Percentiles rank a stretch among this genome's conserved stretches.
phyloP scores from a whole-genome alignment of 2,797 vertebrate genomes.

The Pseudochirops cupreus region DNA sequence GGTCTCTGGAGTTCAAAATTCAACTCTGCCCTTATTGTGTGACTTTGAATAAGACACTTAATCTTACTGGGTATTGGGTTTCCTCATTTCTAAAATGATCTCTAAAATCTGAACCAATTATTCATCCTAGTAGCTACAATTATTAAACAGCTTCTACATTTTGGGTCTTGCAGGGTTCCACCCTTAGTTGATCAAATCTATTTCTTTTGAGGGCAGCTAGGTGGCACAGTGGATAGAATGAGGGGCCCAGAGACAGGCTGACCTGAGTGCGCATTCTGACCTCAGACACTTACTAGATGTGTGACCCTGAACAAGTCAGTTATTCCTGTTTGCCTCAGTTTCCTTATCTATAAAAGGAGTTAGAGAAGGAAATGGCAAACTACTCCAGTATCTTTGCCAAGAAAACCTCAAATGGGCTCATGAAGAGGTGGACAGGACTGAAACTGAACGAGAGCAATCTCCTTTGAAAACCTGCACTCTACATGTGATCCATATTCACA shows the following conservation, averaged over 20 bases:
- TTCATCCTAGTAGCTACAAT: background rate
- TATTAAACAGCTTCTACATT: background rate
- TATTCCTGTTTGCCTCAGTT: background rate
- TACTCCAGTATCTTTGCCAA: background rate
- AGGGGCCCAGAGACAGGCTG: background rate
- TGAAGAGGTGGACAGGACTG: background rate
- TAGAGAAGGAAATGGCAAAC: background rate
- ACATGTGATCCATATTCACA: background rate
- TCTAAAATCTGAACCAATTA: background rate
- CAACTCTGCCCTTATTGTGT: background rate
- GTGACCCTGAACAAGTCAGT: background rate
- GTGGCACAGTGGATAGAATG: background rate
- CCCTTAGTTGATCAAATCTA: background rate
- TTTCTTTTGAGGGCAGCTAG: background rate
- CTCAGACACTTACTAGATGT: background rate
- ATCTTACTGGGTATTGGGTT: background rate
- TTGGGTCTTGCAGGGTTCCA: background rate
- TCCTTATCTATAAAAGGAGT: background rate
- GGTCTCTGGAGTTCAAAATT: background rate
- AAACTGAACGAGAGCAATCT: background rate
- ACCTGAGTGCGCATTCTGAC: background rate
- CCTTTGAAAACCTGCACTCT: background rate
- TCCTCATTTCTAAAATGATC: background rate
- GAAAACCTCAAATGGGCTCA: background rate
- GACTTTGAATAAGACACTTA: background rate